Evolutionary conservation across 2,888 invertebrate species (phyloP), one percentile per base, ranked within the genome.

Genomic region (Buathra laborator): DNA sequence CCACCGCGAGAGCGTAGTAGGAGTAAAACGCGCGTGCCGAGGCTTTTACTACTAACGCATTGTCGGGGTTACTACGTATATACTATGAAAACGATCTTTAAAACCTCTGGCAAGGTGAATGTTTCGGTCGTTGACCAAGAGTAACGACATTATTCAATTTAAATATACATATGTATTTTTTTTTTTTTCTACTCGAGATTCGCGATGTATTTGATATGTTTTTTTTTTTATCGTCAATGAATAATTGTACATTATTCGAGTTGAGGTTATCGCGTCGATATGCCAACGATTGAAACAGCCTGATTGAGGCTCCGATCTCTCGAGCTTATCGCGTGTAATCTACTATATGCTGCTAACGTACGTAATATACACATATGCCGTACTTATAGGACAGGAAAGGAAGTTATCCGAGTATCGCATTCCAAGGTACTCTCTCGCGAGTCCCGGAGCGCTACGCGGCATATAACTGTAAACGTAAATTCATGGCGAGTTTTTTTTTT

Each of bases 381-480:
- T 48, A 62, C 59, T 75, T 70, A 64, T 71, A 75, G 76, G 59
- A 84, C 80, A 48, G 71, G 62, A 84, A 84, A 84, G 84, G 66
- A 72, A 84, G 76, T 72, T 29, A 43, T 29, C 80, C 24, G 76
- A 59, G 59, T 67, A 76, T 71, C 84, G 80, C 84, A 80, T 84
- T 84, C 84, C 84, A 72, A 84, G 76, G 56, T 72, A 59, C 72
- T 74, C 71, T 56, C 53, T 53, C 56, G 24, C 19, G 19, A 44
- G 59, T 14, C 56, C 24, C 59, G 44, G 7, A 29, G 74, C 19
- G 37, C 46, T 62, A 44, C 72, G 64, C 48, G 75, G 56, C 37
- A 37, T 37, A 75, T 83, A 83, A 83, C 83, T 75, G 83, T 83
- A 79, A 78, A 79, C 70, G 46, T 46, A 32, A 46, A 77, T 32